phyloP scores from a whole-genome alignment of 2,888 invertebrate genomes.

The Trilocha varians region DNA sequence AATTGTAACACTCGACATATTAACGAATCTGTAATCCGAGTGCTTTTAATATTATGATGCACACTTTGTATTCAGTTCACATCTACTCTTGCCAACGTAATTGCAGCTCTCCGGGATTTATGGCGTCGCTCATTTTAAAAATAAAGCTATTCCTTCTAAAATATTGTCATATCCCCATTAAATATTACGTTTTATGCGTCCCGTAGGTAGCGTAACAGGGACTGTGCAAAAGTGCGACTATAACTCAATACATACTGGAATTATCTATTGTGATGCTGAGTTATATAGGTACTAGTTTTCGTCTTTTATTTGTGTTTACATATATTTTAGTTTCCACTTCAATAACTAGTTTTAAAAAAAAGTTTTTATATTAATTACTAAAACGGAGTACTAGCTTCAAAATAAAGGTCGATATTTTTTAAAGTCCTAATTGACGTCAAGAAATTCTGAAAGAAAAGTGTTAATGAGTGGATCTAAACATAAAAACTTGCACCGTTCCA shows the following conservation, averaged over 20 bases:
- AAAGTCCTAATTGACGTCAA: too few relatives aligned
- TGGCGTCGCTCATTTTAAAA: slow-evolving; percentile 60
- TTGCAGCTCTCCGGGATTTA: slow-evolving; percentile 60
- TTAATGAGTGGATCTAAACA: too few relatives aligned
- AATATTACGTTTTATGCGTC: slow-evolving; percentile 67
- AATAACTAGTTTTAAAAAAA: too few relatives aligned
- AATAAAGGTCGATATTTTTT: too few relatives aligned
- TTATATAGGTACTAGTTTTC: too few relatives aligned
- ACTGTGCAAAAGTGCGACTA: slow-evolving; percentile 33
- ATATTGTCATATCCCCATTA: slow-evolving; percentile 68
- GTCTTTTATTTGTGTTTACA: too few relatives aligned
- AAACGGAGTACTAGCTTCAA: too few relatives aligned
- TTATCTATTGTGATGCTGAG: too few relatives aligned
- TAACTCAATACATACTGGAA: slow-evolving; percentile 42
- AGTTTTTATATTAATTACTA: too few relatives aligned
- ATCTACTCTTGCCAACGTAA: slow-evolving; percentile 51
- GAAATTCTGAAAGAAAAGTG: too few relatives aligned
- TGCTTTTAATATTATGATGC: slow-evolving; percentile 46
- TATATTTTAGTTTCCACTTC: too few relatives aligned
- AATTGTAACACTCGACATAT: not conserved
- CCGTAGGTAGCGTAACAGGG: slow-evolving; percentile 53
- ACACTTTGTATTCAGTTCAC: slow-evolving; percentile 57
- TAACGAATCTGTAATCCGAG: slow-evolving; percentile 32
- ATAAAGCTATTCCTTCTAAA: slow-evolving; percentile 69
- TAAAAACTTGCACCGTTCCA: too few relatives aligned